phyloP scores from a whole-genome alignment of 2,113 vertebrate species.

The Indicator maculatus region DNA sequence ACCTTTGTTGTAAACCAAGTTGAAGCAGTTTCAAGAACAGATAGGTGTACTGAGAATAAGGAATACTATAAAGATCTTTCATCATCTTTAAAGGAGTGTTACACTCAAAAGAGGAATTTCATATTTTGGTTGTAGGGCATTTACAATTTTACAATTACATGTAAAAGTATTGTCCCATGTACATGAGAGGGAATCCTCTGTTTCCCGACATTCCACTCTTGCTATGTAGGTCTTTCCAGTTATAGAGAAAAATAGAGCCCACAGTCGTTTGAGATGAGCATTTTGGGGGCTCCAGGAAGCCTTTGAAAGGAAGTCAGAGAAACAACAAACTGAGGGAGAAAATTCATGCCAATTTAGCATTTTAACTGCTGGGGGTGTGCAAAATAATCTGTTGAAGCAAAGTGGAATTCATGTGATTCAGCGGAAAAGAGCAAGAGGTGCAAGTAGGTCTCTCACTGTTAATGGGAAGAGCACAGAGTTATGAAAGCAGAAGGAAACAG shows the following conservation, averaged over 20 bases:
- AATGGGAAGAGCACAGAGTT: neutral
- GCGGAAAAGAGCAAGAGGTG: neutral
- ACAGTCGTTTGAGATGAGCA: neutral
- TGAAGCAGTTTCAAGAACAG: neutral
- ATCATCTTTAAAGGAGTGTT: neutral
- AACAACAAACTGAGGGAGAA: neutral
- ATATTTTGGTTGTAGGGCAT: neutral
- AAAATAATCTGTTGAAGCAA: neutral
- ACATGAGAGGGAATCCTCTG: neutral
- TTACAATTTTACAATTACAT: neutral
- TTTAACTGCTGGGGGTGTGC: neutral
- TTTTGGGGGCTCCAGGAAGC: neutral
- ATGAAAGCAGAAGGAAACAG: neutral
- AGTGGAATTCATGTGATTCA: neutral
- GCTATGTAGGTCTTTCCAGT: neutral
- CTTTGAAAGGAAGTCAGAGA: neutral
- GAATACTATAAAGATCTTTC: neutral
- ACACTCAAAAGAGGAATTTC: neutral
- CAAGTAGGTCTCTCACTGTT: neutral
- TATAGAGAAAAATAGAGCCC: neutral
- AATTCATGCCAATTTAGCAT: neutral
- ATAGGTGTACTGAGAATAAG: neutral
- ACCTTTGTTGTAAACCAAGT: neutral
- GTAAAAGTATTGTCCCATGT: neutral
- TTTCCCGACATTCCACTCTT: neutral